Evolutionary conservation across 2,888 invertebrate genomes (phyloP), one percentile per base, ranked within the genome.

Genomic region (Bombylius major): DNA sequence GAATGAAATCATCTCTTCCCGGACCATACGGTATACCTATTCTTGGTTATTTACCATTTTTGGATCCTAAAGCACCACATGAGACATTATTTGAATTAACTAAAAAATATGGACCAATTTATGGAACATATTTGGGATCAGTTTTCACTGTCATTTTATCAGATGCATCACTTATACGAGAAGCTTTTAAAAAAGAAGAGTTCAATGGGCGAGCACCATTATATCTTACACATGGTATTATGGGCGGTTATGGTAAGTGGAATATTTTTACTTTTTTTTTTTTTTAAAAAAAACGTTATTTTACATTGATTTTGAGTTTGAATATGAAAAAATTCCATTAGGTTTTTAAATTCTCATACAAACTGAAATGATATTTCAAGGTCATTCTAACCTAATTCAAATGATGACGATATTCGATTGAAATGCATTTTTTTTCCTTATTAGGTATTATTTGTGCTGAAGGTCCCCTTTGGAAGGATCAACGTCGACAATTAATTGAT

Each of bases 391-490:
- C 3, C 23, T 23, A 23, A 23, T 23, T 2, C 23, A 23, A 23
- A 23, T 23, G 23, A 23, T 23, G 23, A 23, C 23, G 23, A 23
- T 23, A 23, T 23, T 23, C 23, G 23, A 23, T 23, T 23, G 23
- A 23, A 23, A 23, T 23, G 23, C 23, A 23, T 23, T 23, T 23
- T 23, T 23, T 23, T 3, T 23, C 23, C 23, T 2, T 34, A 66
- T 36, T 68, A 92, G 92, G 92, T 59, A 75, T 93, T 32, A 86
- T 92, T 64, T 88, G 89, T 63, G 83, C 91, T 4, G 86, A 89
- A 69, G 91, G 90, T 1, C 78, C 79, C 4, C 71, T 86, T 14
- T 93, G 92, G 92, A 85, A 80, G 68, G 87, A 90, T 64, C 91
- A 92, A 66, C 78, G 92, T 57, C 83, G 82, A 64, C 84, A 89